Evolutionary conservation across 2,888 invertebrate species (phyloP).

Genomic region (Noctua fimbriata): DNA sequence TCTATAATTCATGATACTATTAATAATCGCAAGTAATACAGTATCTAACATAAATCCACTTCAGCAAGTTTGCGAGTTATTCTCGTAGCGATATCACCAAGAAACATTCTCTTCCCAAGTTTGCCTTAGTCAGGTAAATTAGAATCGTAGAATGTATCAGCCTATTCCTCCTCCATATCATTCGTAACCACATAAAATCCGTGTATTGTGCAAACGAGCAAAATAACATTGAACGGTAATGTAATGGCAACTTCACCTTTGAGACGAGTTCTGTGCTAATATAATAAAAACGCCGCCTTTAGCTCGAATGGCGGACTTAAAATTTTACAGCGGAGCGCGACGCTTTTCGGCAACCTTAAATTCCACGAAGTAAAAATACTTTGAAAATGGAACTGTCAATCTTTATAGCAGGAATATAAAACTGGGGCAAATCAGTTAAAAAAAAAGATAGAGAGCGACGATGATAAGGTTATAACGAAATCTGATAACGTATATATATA

Average conservation of each 20-base stretch:
- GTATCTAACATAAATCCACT: constrained; percentile 5
- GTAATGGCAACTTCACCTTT: constrained; percentile 21
- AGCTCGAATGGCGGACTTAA: constrained; percentile 26
- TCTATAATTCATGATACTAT: constrained; percentile 2
- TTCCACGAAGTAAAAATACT: constrained; percentile 13
- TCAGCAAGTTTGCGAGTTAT: constrained; percentile 18
- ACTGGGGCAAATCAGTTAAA: neutral
- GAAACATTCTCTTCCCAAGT: constrained; percentile 18
- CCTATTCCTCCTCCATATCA: constrained; percentile 3
- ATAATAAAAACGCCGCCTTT: constrained; percentile 38
- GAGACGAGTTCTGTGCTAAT: constrained; percentile 17
- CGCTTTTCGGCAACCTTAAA: constrained; percentile 8
- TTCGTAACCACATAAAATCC: constrained; percentile 21
- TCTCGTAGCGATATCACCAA: neutral
- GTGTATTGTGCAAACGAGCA: constrained; percentile 5
- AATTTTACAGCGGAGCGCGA: constrained; percentile 26
- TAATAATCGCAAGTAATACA: constrained; percentile 1
- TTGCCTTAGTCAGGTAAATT: constrained; percentile 12
- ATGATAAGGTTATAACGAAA: constrained; percentile 16
- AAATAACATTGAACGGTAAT: constrained; percentile 36
- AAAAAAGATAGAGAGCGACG: neutral
- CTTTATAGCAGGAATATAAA: neutral
- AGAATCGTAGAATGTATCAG: constrained; percentile 6
- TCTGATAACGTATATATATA: neutral
- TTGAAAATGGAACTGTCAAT: neutral